Base-by-base conservation (phyloP, 2,113 vertebrate species). In the Micronycteris hirsuta region DNA sequence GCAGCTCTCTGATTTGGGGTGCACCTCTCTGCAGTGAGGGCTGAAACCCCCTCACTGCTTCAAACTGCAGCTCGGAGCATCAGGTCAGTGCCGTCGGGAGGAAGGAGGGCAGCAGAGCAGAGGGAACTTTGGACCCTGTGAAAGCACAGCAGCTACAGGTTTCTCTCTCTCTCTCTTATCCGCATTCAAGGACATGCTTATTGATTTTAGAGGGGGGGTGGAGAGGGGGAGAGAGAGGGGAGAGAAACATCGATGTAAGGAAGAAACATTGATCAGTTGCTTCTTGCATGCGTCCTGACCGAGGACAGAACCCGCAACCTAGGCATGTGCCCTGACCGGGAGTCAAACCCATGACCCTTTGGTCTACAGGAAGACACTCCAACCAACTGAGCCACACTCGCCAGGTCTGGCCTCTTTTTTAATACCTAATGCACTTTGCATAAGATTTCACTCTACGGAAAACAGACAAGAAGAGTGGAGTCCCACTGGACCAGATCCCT, bases 81-180 rank as follows among this genome's bases (percentile, higher is more conserved):
- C 15, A 41, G 36, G 5, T 45, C 28, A 16, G 11, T 22, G 45
- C 16, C 24, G 5, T 15, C 2, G 56, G 19, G 24, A 68, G 67
- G 7, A n/a, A 5, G 24, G 73, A 43, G 10, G 3, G 12, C 63
- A 6, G 2, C 7, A 28, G 61, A 22, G 13, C 7, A 1, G 0
- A 15, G 24, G 28, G n/a, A 33, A 1, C 22, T 38, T 52, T 11
- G 65, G 33, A n/a, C 16, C 61, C 68, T 90, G 45, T 73, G 73
- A 24, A 49, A 68, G 74, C 84, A 82, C 22, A 92, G 58, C 19
- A 65, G 47, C 38, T 65, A 3, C 9, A 38, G 33, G 11, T 71
- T 43, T 74, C 0, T 45, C 82, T 58, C 5, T 36, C 20, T 49
- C 31, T 19, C 9, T n/a, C 89, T 16, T 31, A 33, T 28, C 24